These are phyloP conservation scores for Typhlichthys eigenmanni DNA, from an alignment of 2,797 vertebrate genomes.

Conservation along the genomic window DNA sequence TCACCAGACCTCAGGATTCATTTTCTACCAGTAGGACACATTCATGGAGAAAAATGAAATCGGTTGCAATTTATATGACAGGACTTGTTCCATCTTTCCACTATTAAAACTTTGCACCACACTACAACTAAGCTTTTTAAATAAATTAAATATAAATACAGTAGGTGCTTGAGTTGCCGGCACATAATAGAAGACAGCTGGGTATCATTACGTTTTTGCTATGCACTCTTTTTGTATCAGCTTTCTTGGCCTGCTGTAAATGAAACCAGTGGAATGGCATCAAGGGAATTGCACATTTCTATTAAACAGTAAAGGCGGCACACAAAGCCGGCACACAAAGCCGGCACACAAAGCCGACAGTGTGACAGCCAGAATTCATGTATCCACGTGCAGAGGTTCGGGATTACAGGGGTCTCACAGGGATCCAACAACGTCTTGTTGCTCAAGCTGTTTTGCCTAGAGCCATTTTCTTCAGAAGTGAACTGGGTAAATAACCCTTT, in stretches of 20 bases:
- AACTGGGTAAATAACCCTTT: conserved; percentile 20
- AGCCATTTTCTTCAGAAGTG: conserved; percentile 43
- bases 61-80: conserved; percentile 29
- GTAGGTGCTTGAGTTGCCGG: conserved; percentile 58
- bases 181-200: conserved; percentile 73
- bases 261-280: conserved; percentile 65
- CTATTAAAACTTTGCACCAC: conserved; percentile 26
- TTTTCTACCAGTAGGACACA: conserved; percentile 39
- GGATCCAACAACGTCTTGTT: too few relatives aligned
- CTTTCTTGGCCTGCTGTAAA: conserved; percentile 73
- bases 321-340: conserved; percentile 59
- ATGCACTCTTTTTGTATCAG: conserved; percentile 75
- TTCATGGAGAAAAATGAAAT: conserved; percentile 43
- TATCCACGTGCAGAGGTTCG: conserved; percentile 6
- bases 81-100: conserved; percentile 48
- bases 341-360: conserved; percentile 52
- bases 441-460: conserved; percentile 44
- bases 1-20: conserved; percentile 21
- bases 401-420: conserved; percentile 16
- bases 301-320: conserved; percentile 57
- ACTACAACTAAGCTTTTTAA: conserved; percentile 17
- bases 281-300: conserved; percentile 67
- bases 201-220: conserved; percentile 72
- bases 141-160: conserved; percentile 58
- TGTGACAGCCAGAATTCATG: conserved; percentile 53